These are phyloP conservation scores for Silvanus unidentatus DNA, from an alignment of 2,888 invertebrate species.

Conservation along the genomic window DNA sequence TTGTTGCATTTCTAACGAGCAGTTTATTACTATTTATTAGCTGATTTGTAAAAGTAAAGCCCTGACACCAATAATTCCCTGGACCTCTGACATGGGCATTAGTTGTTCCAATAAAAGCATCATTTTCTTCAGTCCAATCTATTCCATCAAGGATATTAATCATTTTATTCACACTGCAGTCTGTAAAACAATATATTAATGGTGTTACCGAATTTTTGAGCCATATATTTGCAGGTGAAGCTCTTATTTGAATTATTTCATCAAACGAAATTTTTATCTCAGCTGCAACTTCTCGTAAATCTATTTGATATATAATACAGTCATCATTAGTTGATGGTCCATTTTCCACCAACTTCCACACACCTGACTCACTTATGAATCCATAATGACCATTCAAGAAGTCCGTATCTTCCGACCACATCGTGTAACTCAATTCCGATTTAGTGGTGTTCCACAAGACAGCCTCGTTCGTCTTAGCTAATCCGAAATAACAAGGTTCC, in stretches of 20 bases:
- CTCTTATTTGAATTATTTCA: conserved; percentile 2
- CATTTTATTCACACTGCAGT: conserved; percentile 15
- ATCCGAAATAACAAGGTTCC: conserved; percentile 25
- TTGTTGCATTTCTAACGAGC: background rate
- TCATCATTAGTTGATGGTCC: too few species aligned
- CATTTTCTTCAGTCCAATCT: conserved; percentile 6
- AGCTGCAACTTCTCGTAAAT: too few species aligned
- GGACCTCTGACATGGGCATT: conserved; percentile 22
- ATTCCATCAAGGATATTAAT: background rate
- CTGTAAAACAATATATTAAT: conserved; percentile 28
- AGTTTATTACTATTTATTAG: conserved; percentile 16
- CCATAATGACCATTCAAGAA: background rate
- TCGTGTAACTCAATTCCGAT: conserved; percentile 18
- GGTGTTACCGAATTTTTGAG: conserved; percentile 8
- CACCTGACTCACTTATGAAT: background rate
- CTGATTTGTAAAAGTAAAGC: conserved; percentile 25
- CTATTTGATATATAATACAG: too few species aligned
- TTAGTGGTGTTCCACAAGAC: conserved; percentile 22
- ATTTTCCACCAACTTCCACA: background rate
- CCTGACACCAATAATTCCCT: conserved; percentile 34
- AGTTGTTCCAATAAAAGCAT: too few species aligned
- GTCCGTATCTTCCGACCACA: conserved; percentile 17
- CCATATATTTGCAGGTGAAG: conserved; percentile 7
- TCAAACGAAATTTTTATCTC: background rate
- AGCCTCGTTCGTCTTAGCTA: conserved; percentile 12